Evolutionary conservation across 2,888 invertebrate species (phyloP).

Genomic region (Augochlorella aurata): DNA sequence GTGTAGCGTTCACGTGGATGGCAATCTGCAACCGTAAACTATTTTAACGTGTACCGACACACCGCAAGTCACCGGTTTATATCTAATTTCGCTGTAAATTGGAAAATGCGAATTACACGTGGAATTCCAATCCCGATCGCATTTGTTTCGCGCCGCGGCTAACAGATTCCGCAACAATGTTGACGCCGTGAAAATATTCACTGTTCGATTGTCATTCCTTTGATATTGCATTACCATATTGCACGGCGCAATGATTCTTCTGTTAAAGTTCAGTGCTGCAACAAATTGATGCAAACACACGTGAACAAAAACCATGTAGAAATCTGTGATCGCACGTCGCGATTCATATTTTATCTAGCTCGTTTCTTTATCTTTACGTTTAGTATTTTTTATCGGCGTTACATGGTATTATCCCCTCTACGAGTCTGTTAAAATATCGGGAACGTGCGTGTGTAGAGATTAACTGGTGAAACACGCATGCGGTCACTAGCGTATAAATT

Average conservation of each 20-base stretch:
- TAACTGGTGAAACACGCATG: not conserved
- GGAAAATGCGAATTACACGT: not conserved
- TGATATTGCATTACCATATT: not conserved
- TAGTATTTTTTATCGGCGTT: constrained; percentile 3
- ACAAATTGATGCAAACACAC: no score
- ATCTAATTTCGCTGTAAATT: not conserved
- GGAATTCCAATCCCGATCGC: not conserved
- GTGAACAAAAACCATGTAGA: not conserved
- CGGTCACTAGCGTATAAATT: not conserved
- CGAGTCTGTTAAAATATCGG: not conserved
- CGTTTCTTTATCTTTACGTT: not conserved
- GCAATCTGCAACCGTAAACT: not conserved
- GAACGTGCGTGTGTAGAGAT: constrained; percentile 7
- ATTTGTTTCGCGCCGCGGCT: not conserved
- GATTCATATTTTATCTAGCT: not conserved
- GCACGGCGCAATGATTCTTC: not conserved
- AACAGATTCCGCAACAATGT: not conserved
- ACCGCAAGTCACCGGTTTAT: not conserved
- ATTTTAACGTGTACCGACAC: not conserved
- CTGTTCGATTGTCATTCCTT: not conserved
- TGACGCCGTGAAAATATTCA: not conserved
- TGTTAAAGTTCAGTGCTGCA: no score
- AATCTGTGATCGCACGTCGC: not conserved
- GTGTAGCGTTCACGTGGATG: not conserved
- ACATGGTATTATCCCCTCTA: not conserved